Conservation (phyloP, 2,113 vertebrate genomes). For the Irena cyanogastra region DNA sequence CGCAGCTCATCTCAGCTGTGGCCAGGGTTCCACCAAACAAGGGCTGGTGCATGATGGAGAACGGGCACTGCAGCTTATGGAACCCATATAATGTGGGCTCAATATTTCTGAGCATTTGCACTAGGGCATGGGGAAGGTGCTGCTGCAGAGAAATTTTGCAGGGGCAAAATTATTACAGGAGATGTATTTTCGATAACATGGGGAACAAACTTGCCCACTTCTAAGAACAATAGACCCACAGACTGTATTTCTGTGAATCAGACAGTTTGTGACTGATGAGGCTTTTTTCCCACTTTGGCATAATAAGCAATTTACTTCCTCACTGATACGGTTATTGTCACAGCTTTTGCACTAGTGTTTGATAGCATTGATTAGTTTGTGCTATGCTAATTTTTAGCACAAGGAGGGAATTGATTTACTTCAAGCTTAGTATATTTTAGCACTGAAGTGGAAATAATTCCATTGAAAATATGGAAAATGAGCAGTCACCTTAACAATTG, state of each 20-base stretch:
- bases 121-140: not conserved
- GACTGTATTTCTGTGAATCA: constrained; percentile 50
- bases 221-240: not conserved
- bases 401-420: constrained; percentile 72
- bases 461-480: constrained; percentile 76
- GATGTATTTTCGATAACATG: accelerated
- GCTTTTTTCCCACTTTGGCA: constrained; percentile 45
- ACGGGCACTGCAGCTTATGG: not conserved
- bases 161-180: not conserved
- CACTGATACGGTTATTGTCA: constrained; percentile 64
- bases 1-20: accelerated
- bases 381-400: constrained; percentile 56
- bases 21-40: not conserved
- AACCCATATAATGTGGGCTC: accelerated
- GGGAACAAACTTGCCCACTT: not conserved
- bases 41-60: accelerated
- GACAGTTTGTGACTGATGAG: constrained; percentile 51
- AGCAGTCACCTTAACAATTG: constrained; percentile 74
- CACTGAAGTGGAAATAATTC: constrained; percentile 78
- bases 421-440: constrained; percentile 78
- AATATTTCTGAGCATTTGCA: not conserved
- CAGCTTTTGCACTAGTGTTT: constrained; percentile 59
- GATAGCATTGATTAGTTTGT: constrained; percentile 56
- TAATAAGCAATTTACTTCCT: constrained; percentile 68
- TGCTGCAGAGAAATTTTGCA: not conserved